Base-by-base conservation (phyloP, 92 coral and sea anemone genomes). In the Nematostella vectensis region DNA sequence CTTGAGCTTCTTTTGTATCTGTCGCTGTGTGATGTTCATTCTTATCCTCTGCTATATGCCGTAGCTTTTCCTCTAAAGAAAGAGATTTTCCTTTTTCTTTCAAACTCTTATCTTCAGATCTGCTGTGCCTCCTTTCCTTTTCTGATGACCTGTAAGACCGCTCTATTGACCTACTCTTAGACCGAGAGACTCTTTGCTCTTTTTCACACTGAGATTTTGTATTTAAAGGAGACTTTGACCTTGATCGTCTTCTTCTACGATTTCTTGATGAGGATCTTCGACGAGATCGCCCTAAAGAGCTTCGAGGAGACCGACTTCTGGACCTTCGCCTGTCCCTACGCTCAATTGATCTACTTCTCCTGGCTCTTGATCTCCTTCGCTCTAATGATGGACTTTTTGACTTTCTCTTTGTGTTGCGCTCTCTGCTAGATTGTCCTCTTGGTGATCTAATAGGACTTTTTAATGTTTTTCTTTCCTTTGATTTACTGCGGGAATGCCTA, bases 131-230 rank as follows among this genome's bases (percentile, higher is more conserved):
- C 51, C 51, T 45, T 45, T 17, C 4, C 40, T 6, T 15, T 33
- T 33, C 8, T 12, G 40, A 4, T 33, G 12, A 4, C 19, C 51
- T 45, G 18, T 27, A 9, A 18, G 31, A 20, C 57, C 17, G 4
- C 27, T 50, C 57, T 24, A 6, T 13, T 6, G 59, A 54, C 19
- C 59, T 54, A 25, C 59, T 29, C n/a, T 40, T 54, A 29, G 51
- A 45, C 18, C 17, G 18, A 10, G 51, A 45, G 51, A 22, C 8
- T 8, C 8, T 36, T 8, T 36, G 42, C 9, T 36, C 9, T 15
- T 15, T 36, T 36, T 15, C 42, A 8, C 8, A 15, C 42, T 15
- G 9, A 36, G 55, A 50, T 50, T n/a, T n/a, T n/a, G n/a, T n/a
- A n/a, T 13, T 44, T 4, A 16, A 25, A 6, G 1, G 50, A 44